A percentile compares a stretch with the other conserved stretches of the same genome.
Evolutionary conservation across 2,113 vertebrate genomes (phyloP).

Genomic region (Centropus unirufus): DNA sequence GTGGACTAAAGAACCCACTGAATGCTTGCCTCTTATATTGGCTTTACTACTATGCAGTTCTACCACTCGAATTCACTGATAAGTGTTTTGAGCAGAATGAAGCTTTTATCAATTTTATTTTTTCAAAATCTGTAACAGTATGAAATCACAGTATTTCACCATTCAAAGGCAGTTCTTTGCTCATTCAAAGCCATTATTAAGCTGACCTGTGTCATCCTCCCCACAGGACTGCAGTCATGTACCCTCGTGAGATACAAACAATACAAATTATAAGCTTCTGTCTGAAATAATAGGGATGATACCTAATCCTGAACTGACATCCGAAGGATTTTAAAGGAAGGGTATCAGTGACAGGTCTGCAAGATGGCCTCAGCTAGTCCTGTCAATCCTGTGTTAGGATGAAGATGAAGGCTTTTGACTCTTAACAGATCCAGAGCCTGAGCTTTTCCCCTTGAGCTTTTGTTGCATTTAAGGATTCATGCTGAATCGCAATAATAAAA

Average conservation of each 20-base stretch:
- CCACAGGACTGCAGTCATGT: background rate
- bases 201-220: background rate
- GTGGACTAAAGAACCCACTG: background rate
- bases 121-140: background rate
- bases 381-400: background rate
- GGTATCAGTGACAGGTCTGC: background rate
- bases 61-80: background rate
- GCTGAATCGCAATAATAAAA: constrained; percentile 34
- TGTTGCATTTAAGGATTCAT: background rate
- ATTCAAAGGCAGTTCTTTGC: background rate
- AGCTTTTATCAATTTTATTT: background rate
- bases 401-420: background rate
- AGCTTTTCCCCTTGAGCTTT: background rate
- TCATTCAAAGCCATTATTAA: background rate
- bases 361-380: background rate
- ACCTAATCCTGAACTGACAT: background rate
- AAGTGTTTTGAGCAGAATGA: background rate
- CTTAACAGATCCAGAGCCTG: background rate
- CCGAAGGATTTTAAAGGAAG: background rate
- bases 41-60: background rate
- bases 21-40: background rate
- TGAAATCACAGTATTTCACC: background rate
- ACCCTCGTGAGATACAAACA: background rate
- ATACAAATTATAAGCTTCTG: background rate
- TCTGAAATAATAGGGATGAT: background rate